phyloP scores from a whole-genome alignment of 2,797 vertebrate species.

The Dryobates pubescens region DNA sequence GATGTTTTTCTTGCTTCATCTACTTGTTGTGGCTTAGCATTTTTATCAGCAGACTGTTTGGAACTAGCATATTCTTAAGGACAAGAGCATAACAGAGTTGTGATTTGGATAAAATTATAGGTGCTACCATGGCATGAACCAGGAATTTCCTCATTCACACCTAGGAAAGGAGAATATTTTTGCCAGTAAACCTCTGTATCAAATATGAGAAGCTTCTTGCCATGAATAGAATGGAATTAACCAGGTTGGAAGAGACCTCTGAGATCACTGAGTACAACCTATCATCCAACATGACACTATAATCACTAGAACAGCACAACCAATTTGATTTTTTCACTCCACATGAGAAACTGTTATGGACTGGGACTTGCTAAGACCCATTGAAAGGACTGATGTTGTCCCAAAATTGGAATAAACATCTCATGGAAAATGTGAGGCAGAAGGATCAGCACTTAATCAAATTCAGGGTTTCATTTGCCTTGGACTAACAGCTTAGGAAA shows the following conservation, averaged over 20 bases:
- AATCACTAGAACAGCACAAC: background rate
- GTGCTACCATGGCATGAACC: background rate
- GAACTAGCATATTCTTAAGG: background rate
- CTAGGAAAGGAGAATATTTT: background rate
- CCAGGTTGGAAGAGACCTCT: too few species aligned
- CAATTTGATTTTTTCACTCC: background rate
- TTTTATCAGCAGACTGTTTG: background rate
- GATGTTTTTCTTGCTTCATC: background rate
- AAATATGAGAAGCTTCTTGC: background rate
- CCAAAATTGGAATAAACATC: background rate
- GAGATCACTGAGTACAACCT: too few species aligned
- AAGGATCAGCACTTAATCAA: constrained; percentile 10
- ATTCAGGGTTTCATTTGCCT: constrained; percentile 39
- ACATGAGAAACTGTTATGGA: background rate
- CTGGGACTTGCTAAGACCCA: background rate
- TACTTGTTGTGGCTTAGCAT: background rate
- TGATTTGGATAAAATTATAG: background rate
- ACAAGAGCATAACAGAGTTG: background rate
- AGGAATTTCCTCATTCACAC: background rate
- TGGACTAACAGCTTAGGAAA: constrained; percentile 46
- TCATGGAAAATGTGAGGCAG: background rate
- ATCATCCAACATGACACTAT: background rate
- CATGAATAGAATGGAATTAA: too few species aligned
- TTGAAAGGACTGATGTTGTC: background rate
- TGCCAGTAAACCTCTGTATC: background rate